Evolutionary conservation across 2,888 invertebrate genomes (phyloP).

Genomic region (Lymantria monacha): DNA sequence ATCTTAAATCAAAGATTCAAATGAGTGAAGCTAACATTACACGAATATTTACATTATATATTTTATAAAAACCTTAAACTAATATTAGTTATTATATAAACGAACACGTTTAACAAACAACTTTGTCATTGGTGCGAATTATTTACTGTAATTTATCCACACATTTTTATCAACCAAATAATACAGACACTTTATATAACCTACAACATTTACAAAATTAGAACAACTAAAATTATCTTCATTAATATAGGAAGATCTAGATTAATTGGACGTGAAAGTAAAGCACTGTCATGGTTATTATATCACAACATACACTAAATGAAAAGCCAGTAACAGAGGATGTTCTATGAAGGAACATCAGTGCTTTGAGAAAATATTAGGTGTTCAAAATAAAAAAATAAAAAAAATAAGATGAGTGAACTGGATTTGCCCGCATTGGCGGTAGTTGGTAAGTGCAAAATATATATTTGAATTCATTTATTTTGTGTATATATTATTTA

Average conservation of each 20-base stretch:
- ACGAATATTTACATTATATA: too few relatives aligned
- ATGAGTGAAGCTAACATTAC: too few relatives aligned
- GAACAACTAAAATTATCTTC: not conserved
- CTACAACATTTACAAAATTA: not conserved
- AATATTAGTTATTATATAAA: too few relatives aligned
- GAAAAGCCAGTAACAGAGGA: conserved; percentile 11
- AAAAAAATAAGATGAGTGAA: conserved; percentile 41
- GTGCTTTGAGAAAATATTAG: conserved; percentile 4
- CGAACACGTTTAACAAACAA: too few relatives aligned
- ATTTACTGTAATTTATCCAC: not conserved
- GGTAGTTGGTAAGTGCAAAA: conserved; percentile 29
- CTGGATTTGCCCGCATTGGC: conserved; percentile 38
- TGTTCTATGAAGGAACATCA: conserved; percentile 17
- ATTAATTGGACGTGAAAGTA: not conserved
- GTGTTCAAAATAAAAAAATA: not conserved
- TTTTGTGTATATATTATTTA: not conserved
- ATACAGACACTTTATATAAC: not conserved
- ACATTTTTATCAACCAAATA: not conserved
- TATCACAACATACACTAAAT: not conserved
- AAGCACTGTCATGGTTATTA: not conserved
- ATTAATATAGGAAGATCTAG: not conserved
- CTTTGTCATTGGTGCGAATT: not conserved
- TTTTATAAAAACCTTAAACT: too few relatives aligned
- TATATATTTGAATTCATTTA: not conserved
- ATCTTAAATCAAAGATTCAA: too few relatives aligned